phyloP scores from a whole-genome alignment of 2,888 invertebrate species.

The Dryocosmus kuriphilus region DNA sequence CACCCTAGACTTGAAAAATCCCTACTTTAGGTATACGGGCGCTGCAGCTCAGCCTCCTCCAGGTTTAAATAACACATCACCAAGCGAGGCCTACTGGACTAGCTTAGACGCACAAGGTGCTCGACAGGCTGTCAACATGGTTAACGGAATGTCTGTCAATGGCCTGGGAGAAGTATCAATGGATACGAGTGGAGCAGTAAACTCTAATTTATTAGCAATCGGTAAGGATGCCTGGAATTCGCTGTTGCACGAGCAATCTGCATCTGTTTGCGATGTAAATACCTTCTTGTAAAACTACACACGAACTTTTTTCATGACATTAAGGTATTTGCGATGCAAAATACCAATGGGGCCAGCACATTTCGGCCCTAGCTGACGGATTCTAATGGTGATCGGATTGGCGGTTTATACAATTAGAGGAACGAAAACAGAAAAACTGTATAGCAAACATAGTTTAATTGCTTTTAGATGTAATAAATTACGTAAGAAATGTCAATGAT shows the following conservation, averaged over 20 bases:
- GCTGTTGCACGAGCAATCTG: constrained; percentile 37
- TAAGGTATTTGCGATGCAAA: constrained; percentile 41
- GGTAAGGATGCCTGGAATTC: constrained; percentile 64
- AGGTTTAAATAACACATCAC: constrained; percentile 92
- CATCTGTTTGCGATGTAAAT: constrained; percentile 40
- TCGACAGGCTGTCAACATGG: constrained; percentile 84
- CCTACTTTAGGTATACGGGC: constrained; percentile 97
- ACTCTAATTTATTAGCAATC: constrained; percentile 77
- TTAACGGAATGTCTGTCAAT: constrained; percentile 87
- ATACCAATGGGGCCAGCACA: constrained; percentile 40
- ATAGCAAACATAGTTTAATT: constrained; percentile 39
- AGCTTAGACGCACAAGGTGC: constrained; percentile 88
- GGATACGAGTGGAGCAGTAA: constrained; percentile 82
- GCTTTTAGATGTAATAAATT: constrained; percentile 40
- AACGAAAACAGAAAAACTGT: constrained; percentile 34
- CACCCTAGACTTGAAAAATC: constrained; percentile 97
- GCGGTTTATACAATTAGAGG: constrained; percentile 39
- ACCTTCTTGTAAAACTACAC: constrained; percentile 37
- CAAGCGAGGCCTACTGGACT: constrained; percentile 95
- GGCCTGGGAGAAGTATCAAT: constrained; percentile 86
- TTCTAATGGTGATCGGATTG: constrained; percentile 41
- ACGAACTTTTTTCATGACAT: constrained; percentile 27
- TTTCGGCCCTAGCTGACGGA: constrained; percentile 40
- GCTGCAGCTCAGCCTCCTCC: constrained; percentile 95
- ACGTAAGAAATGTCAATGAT: constrained; percentile 38